Percentiles rank a stretch among this genome's conserved stretches.
phyloP scores from a whole-genome alignment of 2,888 invertebrate species.

The Cantharis rufa region DNA sequence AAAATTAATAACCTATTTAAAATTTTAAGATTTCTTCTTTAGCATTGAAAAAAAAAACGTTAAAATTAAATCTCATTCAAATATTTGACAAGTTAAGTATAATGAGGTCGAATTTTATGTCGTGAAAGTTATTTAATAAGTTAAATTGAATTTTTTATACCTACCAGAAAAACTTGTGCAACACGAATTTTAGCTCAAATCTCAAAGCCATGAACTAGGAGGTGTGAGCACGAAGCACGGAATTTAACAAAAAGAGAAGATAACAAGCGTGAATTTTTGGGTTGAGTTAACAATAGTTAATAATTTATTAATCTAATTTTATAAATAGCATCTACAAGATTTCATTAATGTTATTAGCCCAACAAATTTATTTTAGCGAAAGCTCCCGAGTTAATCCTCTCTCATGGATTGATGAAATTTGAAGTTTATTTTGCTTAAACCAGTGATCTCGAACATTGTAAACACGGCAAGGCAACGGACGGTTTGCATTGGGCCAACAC shows the following conservation, averaged over 20 bases:
- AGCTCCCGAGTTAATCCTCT: slow-evolving; percentile 18
- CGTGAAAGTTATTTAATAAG: slow-evolving; percentile 15
- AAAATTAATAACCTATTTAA: background rate
- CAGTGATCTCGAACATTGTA: slow-evolving; percentile 52
- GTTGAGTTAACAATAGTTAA: background rate
- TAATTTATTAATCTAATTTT: background rate
- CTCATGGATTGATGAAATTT: slow-evolving; percentile 35
- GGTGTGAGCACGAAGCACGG: background rate
- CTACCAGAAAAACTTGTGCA: background rate
- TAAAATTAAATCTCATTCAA: slow-evolving; percentile 42
- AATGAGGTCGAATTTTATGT: slow-evolving; percentile 12
- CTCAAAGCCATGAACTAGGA: background rate
- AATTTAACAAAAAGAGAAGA: background rate
- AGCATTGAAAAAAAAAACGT: slow-evolving; percentile 31
- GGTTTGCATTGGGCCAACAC: slow-evolving; percentile 44
- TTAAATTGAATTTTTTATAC: background rate
- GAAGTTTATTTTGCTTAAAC: slow-evolving; percentile 47
- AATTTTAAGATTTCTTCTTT: slow-evolving; percentile 9
- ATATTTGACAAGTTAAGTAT: slow-evolving; percentile 39
- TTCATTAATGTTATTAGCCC: slow-evolving; percentile 1
- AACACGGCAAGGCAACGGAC: slow-evolving; percentile 48
- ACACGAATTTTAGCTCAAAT: background rate
- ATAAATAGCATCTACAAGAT: background rate
- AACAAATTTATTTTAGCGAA: slow-evolving; percentile 19
- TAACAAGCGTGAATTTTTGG: background rate